A percentile compares a stretch with the other conserved stretches of the same genome.
These are phyloP conservation scores for Oncorhynchus keta DNA, from an alignment of 2,113 vertebrate genomes.

Conservation along the genomic window DNA sequence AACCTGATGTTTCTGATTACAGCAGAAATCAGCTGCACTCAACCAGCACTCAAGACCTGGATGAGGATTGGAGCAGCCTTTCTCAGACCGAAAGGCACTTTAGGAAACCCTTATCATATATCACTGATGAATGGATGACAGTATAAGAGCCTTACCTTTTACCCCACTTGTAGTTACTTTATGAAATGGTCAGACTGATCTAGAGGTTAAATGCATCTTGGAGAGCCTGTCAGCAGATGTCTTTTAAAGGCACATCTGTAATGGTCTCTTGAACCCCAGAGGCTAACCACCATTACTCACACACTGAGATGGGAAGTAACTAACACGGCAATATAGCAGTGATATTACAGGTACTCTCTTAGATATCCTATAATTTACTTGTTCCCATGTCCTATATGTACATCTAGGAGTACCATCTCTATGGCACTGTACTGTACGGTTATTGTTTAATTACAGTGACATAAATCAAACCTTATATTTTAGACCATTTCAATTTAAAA, in stretches of 20 bases:
- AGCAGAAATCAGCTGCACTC: slow-evolving; percentile 4
- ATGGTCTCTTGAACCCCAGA: slow-evolving; percentile 6
- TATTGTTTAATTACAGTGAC: no score
- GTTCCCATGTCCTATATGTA: no score
- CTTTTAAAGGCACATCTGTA: slow-evolving; percentile 38
- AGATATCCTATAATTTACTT: neutral
- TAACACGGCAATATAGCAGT: neutral
- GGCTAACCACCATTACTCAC: slow-evolving; percentile 16
- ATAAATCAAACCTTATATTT: no score
- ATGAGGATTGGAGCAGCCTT: slow-evolving; percentile 28
- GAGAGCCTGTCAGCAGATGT: slow-evolving; percentile 76
- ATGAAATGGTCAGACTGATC: slow-evolving; percentile 56
- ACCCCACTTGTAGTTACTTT: slow-evolving; percentile 40
- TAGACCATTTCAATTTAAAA: no score
- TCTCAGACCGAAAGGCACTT: slow-evolving; percentile 66
- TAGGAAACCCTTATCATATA: slow-evolving; percentile 73
- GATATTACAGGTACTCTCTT: neutral
- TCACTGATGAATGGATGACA: slow-evolving; percentile 64
- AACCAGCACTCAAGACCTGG: slow-evolving; percentile 53
- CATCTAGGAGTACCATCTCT: no score
- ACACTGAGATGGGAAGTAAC: neutral
- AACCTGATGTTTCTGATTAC: slow-evolving; percentile 14
- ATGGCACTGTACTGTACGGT: no score
- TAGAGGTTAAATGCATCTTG: slow-evolving; percentile 68
- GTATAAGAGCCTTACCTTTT: slow-evolving; percentile 64